Base-by-base conservation (phyloP, 2,113 vertebrate genomes). In the Dipodomys merriami region DNA sequence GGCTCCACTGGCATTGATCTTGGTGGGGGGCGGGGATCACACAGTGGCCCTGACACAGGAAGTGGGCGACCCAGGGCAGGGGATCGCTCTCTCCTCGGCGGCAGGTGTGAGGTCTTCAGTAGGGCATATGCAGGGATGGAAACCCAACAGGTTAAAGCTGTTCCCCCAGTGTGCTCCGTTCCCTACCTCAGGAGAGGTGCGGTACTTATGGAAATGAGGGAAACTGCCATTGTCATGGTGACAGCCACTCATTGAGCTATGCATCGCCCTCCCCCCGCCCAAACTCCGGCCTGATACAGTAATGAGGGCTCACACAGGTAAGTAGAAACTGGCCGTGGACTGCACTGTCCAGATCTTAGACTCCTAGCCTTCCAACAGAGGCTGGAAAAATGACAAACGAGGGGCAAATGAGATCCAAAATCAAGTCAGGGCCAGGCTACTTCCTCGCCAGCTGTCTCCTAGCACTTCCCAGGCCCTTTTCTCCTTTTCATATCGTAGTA, bases 1-100 rank as follows among this genome's bases (percentile, higher is more conserved):
- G 76, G 91, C 83, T 94, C 67, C 79, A 3, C 76, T 82, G 76
- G 44, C 81, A 74, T 30, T 90, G 77, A 94, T 80, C 94, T 95
- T 97, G 68, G 77, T 62, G 20, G 27, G 18, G 60, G 49, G 49
- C 2, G 71, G 72, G 90, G 91, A 69, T 25, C 7, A 0, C 15
- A 19, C 18, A 62, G 67, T 27, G 25, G 64, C 3, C n/a, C 8
- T 94, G 60, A 35, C 67, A 64, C 29, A 90, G 22, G 46, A 78
- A 85, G 49, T 6, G 49, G 19, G 22, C 71, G 7, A 25, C 19
- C 6, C 39, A 9, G 18, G 39, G 60, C 15, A 68, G 25, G 67
- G 0, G 18, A 2, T 11, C 30, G 29, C 30, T 74, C 76, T 90
- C 67, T 73, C 39, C 33, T 19, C 57, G 15, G 46, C 73, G 82